Evolutionary conservation across 2,888 invertebrate genomes (phyloP).

Genomic region (Arge pagana): DNA sequence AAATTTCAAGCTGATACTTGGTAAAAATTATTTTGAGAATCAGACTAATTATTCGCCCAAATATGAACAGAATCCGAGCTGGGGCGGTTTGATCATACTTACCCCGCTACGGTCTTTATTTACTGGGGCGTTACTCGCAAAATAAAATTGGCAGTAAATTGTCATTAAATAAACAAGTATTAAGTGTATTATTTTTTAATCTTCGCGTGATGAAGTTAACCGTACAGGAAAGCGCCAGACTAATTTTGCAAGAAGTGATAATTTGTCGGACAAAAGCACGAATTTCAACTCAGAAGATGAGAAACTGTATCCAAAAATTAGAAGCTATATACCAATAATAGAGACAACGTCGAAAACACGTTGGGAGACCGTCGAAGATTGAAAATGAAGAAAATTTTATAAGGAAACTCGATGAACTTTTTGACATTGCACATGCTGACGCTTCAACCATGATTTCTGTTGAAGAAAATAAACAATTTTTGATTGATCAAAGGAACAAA

Average conservation of each 20-base stretch:
- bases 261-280: constrained; percentile 43
- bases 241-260: constrained; percentile 22
- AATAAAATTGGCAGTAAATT: constrained; percentile 27
- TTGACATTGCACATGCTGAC: constrained; percentile 7
- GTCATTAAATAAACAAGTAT: constrained; percentile 29
- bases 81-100: too few relatives aligned
- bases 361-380: not conserved
- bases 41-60: too few relatives aligned
- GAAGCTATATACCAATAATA: not conserved
- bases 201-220: constrained; percentile 27
- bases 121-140: constrained; percentile 18
- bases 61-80: too few relatives aligned
- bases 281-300: constrained; percentile 31
- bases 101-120: too few relatives aligned
- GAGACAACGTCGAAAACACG: not conserved
- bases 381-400: not conserved
- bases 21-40: too few relatives aligned
- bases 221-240: constrained; percentile 27
- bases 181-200: constrained; percentile 28
- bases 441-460: constrained; percentile 14
- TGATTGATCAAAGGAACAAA: constrained; percentile 9
- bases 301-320: not conserved
- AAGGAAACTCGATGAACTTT: not conserved
- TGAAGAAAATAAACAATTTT: constrained; percentile 20
- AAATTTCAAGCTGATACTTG: too few relatives aligned